Base-by-base conservation (phyloP, 2,113 vertebrate species). In the Chrysemys picta region DNA sequence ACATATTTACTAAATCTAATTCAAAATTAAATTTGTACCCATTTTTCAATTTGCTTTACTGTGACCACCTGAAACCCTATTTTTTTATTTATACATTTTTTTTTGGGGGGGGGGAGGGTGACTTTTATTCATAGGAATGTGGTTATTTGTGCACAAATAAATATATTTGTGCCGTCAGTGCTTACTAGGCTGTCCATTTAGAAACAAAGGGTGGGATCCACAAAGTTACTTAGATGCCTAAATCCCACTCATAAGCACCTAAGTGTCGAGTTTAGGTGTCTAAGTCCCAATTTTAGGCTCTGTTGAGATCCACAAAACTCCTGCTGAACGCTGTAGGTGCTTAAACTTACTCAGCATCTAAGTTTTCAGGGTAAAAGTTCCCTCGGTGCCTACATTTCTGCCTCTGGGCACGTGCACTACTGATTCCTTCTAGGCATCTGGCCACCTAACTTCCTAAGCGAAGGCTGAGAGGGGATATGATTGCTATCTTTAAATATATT, bases 161-260 rank as follows among this genome's bases (percentile, higher is more conserved):
- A 31, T 62, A 62, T 62, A 62, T 31, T 62, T 31, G 14, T 65
- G 31, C 62, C 3, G 4, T 9, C 14, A 35, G 16, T 76, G 56
- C 42, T n/a, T n/a, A 69, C 25, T 27, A 4, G 27, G 29, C 7
- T 0, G 0, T 47, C 31, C 89, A 1, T 35, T 87, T 27, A n/a
- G 49, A 83, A 85, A 31, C 38, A 89, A 84, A 86, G 50, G 16
- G 3, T 65, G 31, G 62, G 31, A 65, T 65, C 14, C 31, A 65
- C 31, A 65, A n/a, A 65, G 62, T 65, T 35, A 65, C 31, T 65
- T 8, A 65, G 3, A 29, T 14, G 31, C 31, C 29, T 65, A 62
- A 62, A 62, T 13, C 59, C 59, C 13, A 62, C 4, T 62, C 6
- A 13, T 62, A 65, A 16, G 62, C 31, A 19, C 16, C 31, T 65